A percentile compares a stretch with the other conserved stretches of the same genome.
Conservation (phyloP, 2,888 invertebrate genomes). For the Operophtera brumata region DNA sequence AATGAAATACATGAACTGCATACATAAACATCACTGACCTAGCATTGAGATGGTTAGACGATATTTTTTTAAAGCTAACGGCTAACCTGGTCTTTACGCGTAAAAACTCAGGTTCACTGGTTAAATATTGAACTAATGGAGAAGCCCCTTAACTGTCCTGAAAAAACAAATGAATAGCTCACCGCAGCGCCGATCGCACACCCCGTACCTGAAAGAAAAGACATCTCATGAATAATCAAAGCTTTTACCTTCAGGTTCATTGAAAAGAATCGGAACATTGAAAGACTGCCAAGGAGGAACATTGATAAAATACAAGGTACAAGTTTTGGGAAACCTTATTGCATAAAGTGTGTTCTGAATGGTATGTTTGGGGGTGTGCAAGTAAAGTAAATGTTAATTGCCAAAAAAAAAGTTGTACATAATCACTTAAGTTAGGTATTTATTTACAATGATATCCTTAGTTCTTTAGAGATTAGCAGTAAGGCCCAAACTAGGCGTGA, state of each 20-base stretch:
- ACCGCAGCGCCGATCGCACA: conserved; percentile 57
- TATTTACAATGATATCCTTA: too few species aligned
- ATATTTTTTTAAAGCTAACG: too few species aligned
- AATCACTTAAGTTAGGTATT: too few species aligned
- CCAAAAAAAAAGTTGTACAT: too few species aligned
- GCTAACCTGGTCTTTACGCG: too few species aligned
- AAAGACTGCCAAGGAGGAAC: conserved; percentile 28
- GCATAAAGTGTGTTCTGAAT: conserved; percentile 4
- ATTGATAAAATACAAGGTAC: conserved; percentile 28
- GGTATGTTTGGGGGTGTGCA: too few species aligned
- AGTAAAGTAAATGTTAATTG: too few species aligned
- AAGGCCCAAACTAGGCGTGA: too few species aligned
- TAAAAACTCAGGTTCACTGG: background rate
- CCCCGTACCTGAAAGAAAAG: conserved; percentile 71
- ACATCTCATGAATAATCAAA: conserved; percentile 76
- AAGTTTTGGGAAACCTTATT: conserved; percentile 6
- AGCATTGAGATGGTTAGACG: too few species aligned
- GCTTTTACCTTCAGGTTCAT: conserved; percentile 72
- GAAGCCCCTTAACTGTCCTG: conserved; percentile 43
- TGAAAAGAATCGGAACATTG: conserved; percentile 56
- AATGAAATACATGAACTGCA: too few species aligned
- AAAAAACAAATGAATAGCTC: conserved; percentile 51
- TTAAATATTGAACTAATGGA: background rate
- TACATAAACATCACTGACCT: too few species aligned
- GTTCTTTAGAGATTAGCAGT: too few species aligned